Conservation (phyloP, 2,797 vertebrate genomes). For the Synanceia verrucosa region DNA sequence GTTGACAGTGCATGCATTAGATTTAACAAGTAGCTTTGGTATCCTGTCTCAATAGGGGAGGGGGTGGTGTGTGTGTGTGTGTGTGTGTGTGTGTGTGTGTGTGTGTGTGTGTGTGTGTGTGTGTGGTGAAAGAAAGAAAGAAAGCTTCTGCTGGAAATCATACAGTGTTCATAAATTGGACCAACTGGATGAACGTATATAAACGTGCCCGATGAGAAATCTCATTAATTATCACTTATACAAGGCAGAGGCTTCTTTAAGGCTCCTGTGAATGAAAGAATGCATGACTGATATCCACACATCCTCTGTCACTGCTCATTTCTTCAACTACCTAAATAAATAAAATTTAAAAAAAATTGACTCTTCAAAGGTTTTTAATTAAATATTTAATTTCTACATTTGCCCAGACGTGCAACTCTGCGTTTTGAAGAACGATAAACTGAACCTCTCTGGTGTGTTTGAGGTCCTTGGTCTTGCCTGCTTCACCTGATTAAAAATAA, state of each 20-base stretch:
- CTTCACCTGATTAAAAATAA: not conserved
- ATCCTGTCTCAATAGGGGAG: constrained; percentile 80
- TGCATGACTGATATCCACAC: constrained; percentile 35
- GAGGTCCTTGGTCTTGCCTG: constrained; percentile 2
- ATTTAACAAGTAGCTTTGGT: constrained; percentile 88
- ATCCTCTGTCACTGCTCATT: constrained; percentile 27
- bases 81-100: constrained; percentile 35
- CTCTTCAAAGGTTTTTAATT: not conserved
- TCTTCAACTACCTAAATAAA: constrained; percentile 45
- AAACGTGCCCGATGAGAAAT: constrained; percentile 56
- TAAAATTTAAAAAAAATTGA: not conserved
- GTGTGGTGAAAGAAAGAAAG: constrained; percentile 5
- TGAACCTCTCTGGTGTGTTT: not conserved
- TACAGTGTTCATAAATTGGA: constrained; percentile 45
- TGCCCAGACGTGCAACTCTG: no score
- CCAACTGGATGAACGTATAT: constrained; percentile 53
- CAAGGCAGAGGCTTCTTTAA: constrained; percentile 48
- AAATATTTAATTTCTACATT: not conserved
- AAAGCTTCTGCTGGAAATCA: constrained; percentile 39
- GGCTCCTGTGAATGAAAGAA: constrained; percentile 31
- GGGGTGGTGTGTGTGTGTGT: constrained; percentile 45
- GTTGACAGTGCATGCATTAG: constrained; percentile 86
- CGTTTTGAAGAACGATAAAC: no score
- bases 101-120: constrained; percentile 5
- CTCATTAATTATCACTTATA: constrained; percentile 62